Conservation (phyloP, 2,888 invertebrate genomes). For the Sinopyrophorus schimmeli region DNA sequence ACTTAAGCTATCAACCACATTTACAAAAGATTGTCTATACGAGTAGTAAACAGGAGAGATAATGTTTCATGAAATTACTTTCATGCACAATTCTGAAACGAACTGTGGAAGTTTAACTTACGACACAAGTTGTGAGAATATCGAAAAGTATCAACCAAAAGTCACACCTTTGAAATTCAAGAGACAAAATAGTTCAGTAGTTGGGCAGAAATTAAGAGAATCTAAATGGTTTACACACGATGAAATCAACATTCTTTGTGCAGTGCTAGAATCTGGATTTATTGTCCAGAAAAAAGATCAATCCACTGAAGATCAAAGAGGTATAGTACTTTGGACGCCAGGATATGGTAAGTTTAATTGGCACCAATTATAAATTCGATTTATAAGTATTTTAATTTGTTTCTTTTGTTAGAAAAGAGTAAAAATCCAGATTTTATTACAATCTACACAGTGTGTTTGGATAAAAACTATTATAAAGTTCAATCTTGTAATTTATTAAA, state of each 20-base stretch:
- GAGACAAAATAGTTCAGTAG: constrained; percentile 67
- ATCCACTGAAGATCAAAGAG: constrained; percentile 54
- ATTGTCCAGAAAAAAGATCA: constrained; percentile 64
- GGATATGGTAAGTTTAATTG: constrained; percentile 64
- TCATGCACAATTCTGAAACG: neutral
- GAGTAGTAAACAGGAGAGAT: constrained; percentile 2
- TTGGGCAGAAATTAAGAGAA: constrained; percentile 71
- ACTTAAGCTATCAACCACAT: constrained; percentile 11
- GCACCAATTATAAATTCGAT: neutral
- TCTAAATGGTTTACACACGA: constrained; percentile 76
- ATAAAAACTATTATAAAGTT: constrained; percentile 61
- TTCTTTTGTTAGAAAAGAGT: constrained; percentile 71
- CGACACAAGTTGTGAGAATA: constrained; percentile 13
- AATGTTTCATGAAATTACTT: constrained; percentile 27
- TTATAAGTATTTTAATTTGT: too few species aligned
- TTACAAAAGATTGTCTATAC: constrained; percentile 13
- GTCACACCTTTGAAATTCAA: too few species aligned
- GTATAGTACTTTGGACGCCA: constrained; percentile 71
- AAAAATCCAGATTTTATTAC: constrained; percentile 73
- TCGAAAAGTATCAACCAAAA: constrained; percentile 13
- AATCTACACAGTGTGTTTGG: constrained; percentile 66
- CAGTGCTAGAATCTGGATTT: constrained; percentile 73
- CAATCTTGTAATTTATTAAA: constrained; percentile 64
- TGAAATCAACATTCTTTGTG: constrained; percentile 71
- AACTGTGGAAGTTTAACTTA: constrained; percentile 2